Base-by-base conservation (phyloP, 1,140 invertebrate genomes). In the Leptinotarsa defecta region DNA sequence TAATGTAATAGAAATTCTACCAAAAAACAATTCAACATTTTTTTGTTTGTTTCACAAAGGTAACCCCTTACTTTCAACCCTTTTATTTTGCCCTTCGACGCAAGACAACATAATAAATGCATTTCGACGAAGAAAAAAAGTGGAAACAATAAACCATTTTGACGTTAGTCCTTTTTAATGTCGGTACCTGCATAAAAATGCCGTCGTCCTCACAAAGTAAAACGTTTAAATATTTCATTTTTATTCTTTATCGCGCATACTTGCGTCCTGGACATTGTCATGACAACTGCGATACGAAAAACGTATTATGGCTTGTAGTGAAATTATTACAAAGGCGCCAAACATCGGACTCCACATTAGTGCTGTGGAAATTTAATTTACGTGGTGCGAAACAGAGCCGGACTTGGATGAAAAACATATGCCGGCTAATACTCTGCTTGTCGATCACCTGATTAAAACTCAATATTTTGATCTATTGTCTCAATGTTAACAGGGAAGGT, bases 321-420 rank as follows among this genome's bases (percentile, higher is more conserved):
- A 81, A 82, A 81, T 82, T 82, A 82, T 82, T 81, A 81, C 80
- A 77, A 79, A 81, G 81, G 81, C 81, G 81, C 80, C 77, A 81
- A 80, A 78, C 77, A 80, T 71, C 71, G 73, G 75, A 78, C 75
- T 78, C 76, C 74, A 80, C 80, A 81, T 81, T 81, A 79, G 75
- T 70, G 76, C 75, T 76, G 68, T 73, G 77, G 76, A 78, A 76
- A 75, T 79, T 82, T 78, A 76, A 75, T 34, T 72, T 72, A 57
- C 13, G 17, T 57, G 52, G 48, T 48, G 20, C 6, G 27, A 22
- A 67, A 24, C 64, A 76, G 49, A 19, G 11, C 19, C 20, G 20
- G 48, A 65, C 48, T 13, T 27, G 11, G 72, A 43, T 43, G 11
- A 11, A 11, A 11, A 43, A 43, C 8, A 43, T 43, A 8, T 43